Conservation (phyloP, 2,113 vertebrate species). For the Leptocoma aspasia region DNA sequence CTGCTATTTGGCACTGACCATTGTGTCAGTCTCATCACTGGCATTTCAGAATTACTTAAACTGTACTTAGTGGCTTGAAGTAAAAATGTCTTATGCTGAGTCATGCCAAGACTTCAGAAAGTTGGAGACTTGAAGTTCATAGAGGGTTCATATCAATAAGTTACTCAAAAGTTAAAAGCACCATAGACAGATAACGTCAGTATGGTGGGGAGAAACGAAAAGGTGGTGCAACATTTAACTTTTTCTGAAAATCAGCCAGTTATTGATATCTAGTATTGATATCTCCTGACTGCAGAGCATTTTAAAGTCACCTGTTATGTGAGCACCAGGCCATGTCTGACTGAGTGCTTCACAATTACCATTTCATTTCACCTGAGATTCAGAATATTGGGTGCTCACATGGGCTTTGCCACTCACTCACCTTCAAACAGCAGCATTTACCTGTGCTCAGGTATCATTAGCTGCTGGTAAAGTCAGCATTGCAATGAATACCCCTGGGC, state of each 20-base stretch:
- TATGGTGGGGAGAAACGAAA: neutral
- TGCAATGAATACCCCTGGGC: neutral
- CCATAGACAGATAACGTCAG: neutral
- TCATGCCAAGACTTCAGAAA: neutral
- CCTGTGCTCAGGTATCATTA: neutral
- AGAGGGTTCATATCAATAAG: neutral
- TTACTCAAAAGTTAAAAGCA: neutral
- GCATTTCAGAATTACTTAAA: neutral
- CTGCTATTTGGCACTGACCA: neutral
- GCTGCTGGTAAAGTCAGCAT: neutral
- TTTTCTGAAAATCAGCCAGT: neutral
- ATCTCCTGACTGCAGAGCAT: fast-evolving
- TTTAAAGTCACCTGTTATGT: neutral
- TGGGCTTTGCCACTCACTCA: neutral
- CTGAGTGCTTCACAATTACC: neutral
- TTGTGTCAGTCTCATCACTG: neutral
- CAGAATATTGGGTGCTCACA: neutral
- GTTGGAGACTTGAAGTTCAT: neutral
- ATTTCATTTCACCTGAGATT: neutral
- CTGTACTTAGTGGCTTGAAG: neutral
- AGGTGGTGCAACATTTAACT: neutral
- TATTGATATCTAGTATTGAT: neutral
- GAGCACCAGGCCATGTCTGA: neutral
- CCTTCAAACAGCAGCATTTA: neutral
- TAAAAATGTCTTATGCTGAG: neutral